Evolutionary conservation across 2,797 vertebrate genomes (phyloP), one percentile per base, ranked within the genome.

Genomic region (Protosalanx chinensis): DNA sequence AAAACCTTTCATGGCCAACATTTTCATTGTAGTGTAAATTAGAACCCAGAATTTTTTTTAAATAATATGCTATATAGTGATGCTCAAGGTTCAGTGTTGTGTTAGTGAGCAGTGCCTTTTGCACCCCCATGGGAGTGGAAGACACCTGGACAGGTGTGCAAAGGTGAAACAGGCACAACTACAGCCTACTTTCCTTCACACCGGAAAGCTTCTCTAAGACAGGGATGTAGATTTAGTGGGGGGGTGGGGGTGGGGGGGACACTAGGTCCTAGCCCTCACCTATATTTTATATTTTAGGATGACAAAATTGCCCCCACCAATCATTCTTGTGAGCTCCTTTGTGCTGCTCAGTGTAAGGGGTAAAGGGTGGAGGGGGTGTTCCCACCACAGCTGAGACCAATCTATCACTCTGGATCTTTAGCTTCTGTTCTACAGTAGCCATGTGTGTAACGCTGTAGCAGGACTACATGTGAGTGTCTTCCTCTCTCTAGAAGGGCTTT

Each of bases 121-220:
- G 8, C 6, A 35, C 33, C 70, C 79, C 46, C 37, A 12, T 64
- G 81, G 83, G 81, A 80, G 67, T 71, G 68, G 66, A 61, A 69
- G 72, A 77, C 78, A 87, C 88, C 83, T 89, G 86, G 83, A 79
- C 82, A 70, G 76, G 81, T 82, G 77, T 77, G 74, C 70, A 69
- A 79, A 71, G 13, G 46, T 65, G 71, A 72, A 72, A 77, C 76
- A 69, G 76, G 77, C 41, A 29, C 64, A 75, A 72, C 67, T 77
- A 74, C 37, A 12, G 73, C 77, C 67, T 63, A n/a, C 67, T 49
- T 41, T 71, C 72, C 71, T 46, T 58, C 5, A 73, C 81, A 78
- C 77, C 60, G 37, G 10, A 64, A 64, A 53, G 37, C 76, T 74
- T 80, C 79, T 41, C 71, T 27, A 27, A 27, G 23, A 27, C 23